A percentile compares a stretch with the other conserved stretches of the same genome.
These are phyloP conservation scores for Shinisaurus crocodilurus DNA, from an alignment of 2,113 vertebrate genomes.

Conservation along the genomic window DNA sequence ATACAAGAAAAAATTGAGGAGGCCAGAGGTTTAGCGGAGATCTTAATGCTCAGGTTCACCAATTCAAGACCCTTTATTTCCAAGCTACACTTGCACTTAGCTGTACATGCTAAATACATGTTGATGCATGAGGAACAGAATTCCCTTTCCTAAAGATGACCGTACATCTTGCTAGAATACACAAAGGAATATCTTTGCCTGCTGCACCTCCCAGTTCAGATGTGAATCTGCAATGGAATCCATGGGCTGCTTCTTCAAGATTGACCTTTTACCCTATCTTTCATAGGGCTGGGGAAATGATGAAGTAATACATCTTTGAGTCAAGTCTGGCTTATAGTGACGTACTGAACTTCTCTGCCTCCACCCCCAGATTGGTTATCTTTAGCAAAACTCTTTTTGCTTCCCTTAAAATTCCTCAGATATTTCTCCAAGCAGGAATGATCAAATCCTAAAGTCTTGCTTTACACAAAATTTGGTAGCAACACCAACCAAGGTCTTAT, in stretches of 20 bases:
- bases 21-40: not conserved
- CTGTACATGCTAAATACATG: not conserved
- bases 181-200: not conserved
- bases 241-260: not conserved
- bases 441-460: not conserved
- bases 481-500: not conserved
- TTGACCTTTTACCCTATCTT: not conserved
- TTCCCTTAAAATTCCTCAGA: not conserved
- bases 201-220: not conserved
- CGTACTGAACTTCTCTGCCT: too few species aligned
- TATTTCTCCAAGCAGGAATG: not conserved
- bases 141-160: not conserved
- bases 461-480: not conserved
- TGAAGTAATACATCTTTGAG: not conserved
- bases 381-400: too few species aligned
- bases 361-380: not conserved
- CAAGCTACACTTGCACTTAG: not conserved
- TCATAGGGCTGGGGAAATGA: not conserved
- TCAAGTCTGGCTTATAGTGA: not conserved
- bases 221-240: not conserved
- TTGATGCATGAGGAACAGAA: not conserved
- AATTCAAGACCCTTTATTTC: rapidly evolving
- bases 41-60: not conserved
- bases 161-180: not conserved
- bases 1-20: not conserved